These are phyloP conservation scores for Paralvinella palmiformis DNA, from an alignment of 1,140 invertebrate genomes.

Conservation along the genomic window DNA sequence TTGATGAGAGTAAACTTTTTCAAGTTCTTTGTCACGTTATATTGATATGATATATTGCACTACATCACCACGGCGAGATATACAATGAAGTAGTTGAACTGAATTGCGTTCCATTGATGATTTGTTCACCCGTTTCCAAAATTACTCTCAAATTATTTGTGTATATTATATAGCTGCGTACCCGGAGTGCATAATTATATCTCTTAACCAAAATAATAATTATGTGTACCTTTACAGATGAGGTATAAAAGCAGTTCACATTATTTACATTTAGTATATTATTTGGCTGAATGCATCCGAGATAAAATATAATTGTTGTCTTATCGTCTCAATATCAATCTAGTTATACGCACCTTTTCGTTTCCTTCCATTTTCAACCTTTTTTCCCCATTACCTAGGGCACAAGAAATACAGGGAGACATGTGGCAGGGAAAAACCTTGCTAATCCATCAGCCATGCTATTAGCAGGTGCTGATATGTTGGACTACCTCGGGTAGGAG, in stretches of 20 bases:
- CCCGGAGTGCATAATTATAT: too few relatives aligned
- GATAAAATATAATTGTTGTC: not conserved
- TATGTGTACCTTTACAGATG: not conserved
- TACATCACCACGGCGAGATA: not conserved
- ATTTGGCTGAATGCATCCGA: not conserved
- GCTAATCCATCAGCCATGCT: conserved; percentile 99
- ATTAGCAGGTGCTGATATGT: conserved; percentile 85
- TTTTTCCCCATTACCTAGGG: conserved; percentile 38
- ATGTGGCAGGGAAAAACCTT: conserved; percentile 95
- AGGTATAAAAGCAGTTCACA: not conserved
- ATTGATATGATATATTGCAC: not conserved
- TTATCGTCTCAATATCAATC: not conserved
- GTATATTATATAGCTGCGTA: too few relatives aligned
- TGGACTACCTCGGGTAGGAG: conserved; percentile 75
- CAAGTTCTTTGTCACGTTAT: not conserved
- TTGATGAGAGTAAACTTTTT: not conserved
- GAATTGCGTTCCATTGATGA: not conserved
- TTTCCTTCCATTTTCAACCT: not conserved
- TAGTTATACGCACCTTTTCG: not conserved
- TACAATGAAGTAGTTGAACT: not conserved
- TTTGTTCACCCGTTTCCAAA: not conserved
- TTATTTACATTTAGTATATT: not conserved
- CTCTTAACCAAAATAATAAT: not conserved
- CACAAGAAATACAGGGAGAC: conserved; percentile 82
- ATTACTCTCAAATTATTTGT: not conserved